Conservation (phyloP, 2,113 vertebrate genomes). For the Halichoerus grypus region DNA sequence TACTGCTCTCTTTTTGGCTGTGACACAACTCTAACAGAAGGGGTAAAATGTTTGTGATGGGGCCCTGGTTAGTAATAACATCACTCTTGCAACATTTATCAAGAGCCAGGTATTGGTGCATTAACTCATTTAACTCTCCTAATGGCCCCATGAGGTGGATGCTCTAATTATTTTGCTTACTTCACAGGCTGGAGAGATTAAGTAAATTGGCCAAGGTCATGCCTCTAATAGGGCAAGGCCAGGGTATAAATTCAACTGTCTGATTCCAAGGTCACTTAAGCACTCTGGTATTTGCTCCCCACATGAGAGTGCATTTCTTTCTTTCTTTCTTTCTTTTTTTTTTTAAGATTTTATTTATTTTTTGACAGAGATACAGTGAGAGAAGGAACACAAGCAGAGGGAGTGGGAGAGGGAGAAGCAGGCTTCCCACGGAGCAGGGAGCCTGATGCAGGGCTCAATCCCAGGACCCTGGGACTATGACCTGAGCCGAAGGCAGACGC, state of each 20-base stretch:
- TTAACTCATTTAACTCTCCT: constrained; percentile 24
- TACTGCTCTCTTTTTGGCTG: neutral
- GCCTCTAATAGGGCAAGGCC: neutral
- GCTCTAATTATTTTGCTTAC: neutral
- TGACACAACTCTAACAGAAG: neutral
- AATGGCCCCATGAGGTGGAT: neutral
- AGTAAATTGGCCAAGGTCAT: constrained; percentile 34
- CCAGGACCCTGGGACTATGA: too few relatives aligned
- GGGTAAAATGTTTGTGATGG: neutral
- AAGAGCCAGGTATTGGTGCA: neutral
- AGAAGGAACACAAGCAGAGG: too few relatives aligned
- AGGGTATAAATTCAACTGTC: neutral
- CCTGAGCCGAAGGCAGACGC: too few relatives aligned
- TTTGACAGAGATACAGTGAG: too few relatives aligned
- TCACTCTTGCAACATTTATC: neutral
- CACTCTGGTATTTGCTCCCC: neutral
- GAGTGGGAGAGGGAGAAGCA: too few relatives aligned
- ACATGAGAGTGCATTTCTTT: neutral
- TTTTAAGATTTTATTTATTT: too few relatives aligned
- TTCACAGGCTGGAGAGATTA: constrained; percentile 3
- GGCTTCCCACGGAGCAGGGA: too few relatives aligned
- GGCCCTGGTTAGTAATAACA: constrained; percentile 14
- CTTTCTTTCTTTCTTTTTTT: too few relatives aligned
- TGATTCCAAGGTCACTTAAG: neutral
- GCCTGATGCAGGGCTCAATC: too few relatives aligned